Conservation (phyloP, 2,888 invertebrate genomes). For the Metalampra italica region DNA sequence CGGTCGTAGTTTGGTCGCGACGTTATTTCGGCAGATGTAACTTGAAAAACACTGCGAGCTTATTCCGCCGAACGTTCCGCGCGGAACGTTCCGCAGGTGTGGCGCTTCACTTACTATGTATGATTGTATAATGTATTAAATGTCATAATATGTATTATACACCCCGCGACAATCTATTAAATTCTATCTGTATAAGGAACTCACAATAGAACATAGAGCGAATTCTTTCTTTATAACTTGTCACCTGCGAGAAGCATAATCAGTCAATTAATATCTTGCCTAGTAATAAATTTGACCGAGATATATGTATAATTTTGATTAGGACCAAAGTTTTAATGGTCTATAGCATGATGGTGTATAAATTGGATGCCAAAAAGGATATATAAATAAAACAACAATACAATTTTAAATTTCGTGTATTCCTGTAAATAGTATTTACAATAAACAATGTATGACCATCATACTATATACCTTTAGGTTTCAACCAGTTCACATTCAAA, state of each 20-base stretch:
- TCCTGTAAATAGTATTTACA: conserved; percentile 50
- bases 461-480: conserved; percentile 56
- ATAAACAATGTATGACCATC: conserved; percentile 53
- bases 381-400: conserved; percentile 62
- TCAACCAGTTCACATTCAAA: conserved; percentile 2
- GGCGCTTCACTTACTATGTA: no score
- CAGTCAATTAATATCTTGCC: neutral
- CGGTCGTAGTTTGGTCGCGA: no score
- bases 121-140: no score
- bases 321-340: conserved; percentile 10
- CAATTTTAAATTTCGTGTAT: conserved; percentile 46
- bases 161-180: no score
- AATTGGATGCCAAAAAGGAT: conserved; percentile 35
- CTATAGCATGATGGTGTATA: conserved; percentile 70
- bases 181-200: conserved; percentile 12
- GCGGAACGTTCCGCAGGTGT: no score
- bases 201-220: conserved; percentile 27
- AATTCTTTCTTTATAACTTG: conserved; percentile 29
- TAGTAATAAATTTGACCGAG: neutral
- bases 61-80: no score
- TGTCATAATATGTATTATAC: no score
- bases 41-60: no score
- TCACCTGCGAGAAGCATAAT: conserved; percentile 30
- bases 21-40: no score
- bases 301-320: no score